Evolutionary conservation across 2,888 invertebrate species (phyloP), one percentile per base, ranked within the genome.

Genomic region (Stenodema calcarata): DNA sequence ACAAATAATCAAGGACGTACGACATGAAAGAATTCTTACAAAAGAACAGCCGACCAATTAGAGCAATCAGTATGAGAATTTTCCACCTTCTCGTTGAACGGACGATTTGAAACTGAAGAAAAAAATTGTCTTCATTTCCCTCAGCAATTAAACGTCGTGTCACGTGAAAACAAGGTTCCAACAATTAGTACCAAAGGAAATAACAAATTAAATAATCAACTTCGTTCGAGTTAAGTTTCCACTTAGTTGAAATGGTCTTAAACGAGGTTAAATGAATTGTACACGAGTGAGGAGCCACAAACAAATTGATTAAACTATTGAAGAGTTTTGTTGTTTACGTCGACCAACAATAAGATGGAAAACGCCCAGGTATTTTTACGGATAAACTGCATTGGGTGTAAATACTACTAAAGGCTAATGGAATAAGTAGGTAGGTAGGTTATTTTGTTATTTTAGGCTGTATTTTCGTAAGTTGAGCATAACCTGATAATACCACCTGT

Each of bases 61-160:
- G 28, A 50, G 50, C 80, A 47, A 80, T 80, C 54, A 54, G 30
- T 80, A 80, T 62, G 80, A 80, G 80, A 80, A 54, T 80, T 50
- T 80, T 80, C 7, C 7, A 23, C 80, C 16, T 44, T 6, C 78
- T 78, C 78, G 78, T 78, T 78, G 23, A 44, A 44, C 9, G 44
- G 78, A 78, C 78, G 35, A 18, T 78, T 44, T 23, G 73, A 73
- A 18, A 62, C 62, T n/a, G 62, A 62, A 62, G 62, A 23, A 62
- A 23, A 35, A 62, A 62, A 62, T 62, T 23, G 62, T 23, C 62
- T 62, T 62, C 27, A 62, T 23, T 62, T 23, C 11, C 23, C 23
- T 23, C 12, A 23, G 62, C 18, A 11, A 23, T 62, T 62, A 62
- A 62, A 62, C 62, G 27, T 62, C 23, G 2, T 23, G 62, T 62